These are phyloP conservation scores for Trachelus iudaicus DNA, from an alignment of 2,888 invertebrate species.

Conservation along the genomic window DNA sequence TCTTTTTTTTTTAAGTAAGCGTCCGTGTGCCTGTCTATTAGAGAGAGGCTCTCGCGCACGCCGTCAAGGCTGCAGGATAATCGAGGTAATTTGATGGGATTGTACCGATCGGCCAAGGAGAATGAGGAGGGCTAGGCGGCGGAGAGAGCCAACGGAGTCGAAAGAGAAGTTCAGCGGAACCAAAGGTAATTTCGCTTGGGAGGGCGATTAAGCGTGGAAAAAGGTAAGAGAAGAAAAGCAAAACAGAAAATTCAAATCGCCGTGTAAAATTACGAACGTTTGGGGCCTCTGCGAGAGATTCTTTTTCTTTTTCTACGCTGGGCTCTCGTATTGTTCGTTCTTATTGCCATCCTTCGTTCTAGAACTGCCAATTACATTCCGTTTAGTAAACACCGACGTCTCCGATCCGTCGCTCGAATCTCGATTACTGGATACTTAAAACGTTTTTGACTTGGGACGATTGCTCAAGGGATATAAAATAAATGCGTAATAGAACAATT, in stretches of 20 bases:
- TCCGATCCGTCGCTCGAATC: too few relatives aligned
- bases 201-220: conserved; percentile 45
- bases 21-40: conserved; percentile 39
- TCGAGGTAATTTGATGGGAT: conserved; percentile 55
- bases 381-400: too few relatives aligned
- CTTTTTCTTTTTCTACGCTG: too few relatives aligned
- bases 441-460: too few relatives aligned
- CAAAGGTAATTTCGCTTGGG: conserved; percentile 44
- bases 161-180: conserved; percentile 36
- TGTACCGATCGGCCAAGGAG: conserved; percentile 21
- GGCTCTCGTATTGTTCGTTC: too few relatives aligned
- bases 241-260: neutral
- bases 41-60: conserved; percentile 27
- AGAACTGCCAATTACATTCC: too few relatives aligned
- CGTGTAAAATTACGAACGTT: too few relatives aligned
- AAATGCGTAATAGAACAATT: too few relatives aligned
- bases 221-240: conserved; percentile 39
- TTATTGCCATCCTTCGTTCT: too few relatives aligned
- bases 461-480: too few relatives aligned
- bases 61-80: conserved; percentile 49
- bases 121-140: neutral
- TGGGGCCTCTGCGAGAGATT: too few relatives aligned
- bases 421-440: too few relatives aligned
- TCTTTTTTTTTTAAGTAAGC: conserved; percentile 19
- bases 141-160: conserved; percentile 24